These are phyloP conservation scores for Limanda limanda DNA, from an alignment of 2,113 vertebrate species.

Conservation along the genomic window DNA sequence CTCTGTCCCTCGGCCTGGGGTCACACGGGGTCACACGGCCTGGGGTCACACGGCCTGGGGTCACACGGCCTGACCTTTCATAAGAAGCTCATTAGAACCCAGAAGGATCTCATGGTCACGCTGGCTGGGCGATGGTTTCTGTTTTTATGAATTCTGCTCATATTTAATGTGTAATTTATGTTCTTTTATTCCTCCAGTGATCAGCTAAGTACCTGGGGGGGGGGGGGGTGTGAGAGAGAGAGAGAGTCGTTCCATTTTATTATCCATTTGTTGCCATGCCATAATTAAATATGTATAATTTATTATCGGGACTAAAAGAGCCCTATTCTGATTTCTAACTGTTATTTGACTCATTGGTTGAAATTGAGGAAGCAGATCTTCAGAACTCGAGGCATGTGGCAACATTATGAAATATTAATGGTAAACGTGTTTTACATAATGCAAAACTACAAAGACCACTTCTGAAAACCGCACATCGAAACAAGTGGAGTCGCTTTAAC, in stretches of 20 bases:
- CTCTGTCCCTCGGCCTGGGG: too few species aligned
- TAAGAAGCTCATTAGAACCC: background rate
- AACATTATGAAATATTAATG: slow-evolving; percentile 40
- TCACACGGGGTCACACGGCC: too few species aligned
- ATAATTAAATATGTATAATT: slow-evolving; percentile 62
- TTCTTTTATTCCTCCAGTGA: slow-evolving; percentile 46
- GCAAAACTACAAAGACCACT: slow-evolving; percentile 46
- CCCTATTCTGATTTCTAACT: slow-evolving; percentile 48
- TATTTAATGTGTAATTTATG: slow-evolving; percentile 54
- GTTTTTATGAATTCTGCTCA: background rate
- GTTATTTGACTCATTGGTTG: slow-evolving; percentile 51
- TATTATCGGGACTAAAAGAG: slow-evolving; percentile 42
- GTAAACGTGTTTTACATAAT: slow-evolving; percentile 44
- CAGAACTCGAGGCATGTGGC: slow-evolving; percentile 20
- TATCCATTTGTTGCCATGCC: slow-evolving; percentile 27
- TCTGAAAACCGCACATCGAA: slow-evolving; percentile 37
- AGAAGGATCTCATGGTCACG: background rate
- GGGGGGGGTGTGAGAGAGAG: slow-evolving; percentile 1
- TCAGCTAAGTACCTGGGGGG: slow-evolving; percentile 20
- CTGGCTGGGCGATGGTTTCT: background rate
- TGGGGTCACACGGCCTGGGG: too few species aligned
- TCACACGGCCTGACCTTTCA: slow-evolving; percentile 57
- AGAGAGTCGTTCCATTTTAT: background rate
- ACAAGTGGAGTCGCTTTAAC: slow-evolving; percentile 46
- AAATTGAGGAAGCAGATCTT: slow-evolving; percentile 3